Base-by-base conservation (phyloP, 2,797 vertebrate genomes). In the Tympanoctomys barrerae region DNA sequence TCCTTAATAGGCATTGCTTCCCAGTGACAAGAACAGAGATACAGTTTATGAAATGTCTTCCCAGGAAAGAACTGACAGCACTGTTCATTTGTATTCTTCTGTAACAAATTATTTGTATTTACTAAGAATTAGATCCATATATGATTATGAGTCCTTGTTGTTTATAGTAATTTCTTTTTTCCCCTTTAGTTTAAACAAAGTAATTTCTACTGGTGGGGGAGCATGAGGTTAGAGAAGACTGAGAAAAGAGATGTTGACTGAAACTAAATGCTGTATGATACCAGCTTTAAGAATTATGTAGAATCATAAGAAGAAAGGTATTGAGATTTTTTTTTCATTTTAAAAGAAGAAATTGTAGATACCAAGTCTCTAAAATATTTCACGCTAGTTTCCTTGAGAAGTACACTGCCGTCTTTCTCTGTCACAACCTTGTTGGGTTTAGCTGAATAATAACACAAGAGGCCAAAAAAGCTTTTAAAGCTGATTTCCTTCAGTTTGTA, bases 391-490 rank as follows among this genome's bases (percentile, higher is more conserved):
- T 96, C 91, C 83, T 94, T 89, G 87, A 90, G 96, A 96, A 96
- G 31, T 71, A 66, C 62, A 78, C 39, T 42, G 18, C 75, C 22
- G 52, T 52, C 82, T 89, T 62, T 62, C 64, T 42, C 46, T 2
- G 36, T 71, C 68, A 88, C 46, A 87, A 90, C 71, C 95, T 97
- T 93, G 64, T 92, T 97, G 93, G 71, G 36, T 96, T 97, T 96
- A 97, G 89, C 88, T 98, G 94, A 97, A 97, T 93, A 95, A 95
- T 96, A 94, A 97, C 46, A 42, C 64, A 61, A 97, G 64, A 46
- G 96, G 96, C 95, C 97, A 97, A 97, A 96, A 97, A 89, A 96
- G 94, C 91, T 97, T 97, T 97, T 97, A 98, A 98, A 98, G 95
- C 26, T 96, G 92, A 96, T 78, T 97, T 98, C 97, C 96, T 96